Percentiles rank a stretch among this genome's conserved stretches.
These are phyloP conservation scores for Peromyscus melanophrys DNA, from an alignment of 2,797 vertebrate species.

Conservation along the genomic window DNA sequence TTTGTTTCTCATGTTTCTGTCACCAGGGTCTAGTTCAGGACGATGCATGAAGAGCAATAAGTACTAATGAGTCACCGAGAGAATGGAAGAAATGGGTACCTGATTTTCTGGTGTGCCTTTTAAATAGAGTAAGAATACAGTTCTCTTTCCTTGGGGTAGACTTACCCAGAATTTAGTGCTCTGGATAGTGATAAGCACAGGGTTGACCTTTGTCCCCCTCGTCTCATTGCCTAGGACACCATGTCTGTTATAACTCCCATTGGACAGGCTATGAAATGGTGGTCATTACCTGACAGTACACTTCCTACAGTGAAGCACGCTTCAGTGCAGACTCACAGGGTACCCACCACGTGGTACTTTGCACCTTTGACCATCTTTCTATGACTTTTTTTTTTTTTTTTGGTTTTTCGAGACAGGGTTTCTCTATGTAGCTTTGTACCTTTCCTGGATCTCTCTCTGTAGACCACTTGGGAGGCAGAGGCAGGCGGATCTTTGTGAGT, in stretches of 20 bases:
- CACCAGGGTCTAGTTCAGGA: neutral
- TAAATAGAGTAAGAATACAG: neutral
- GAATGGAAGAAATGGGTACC: neutral
- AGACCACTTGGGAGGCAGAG: too few species aligned
- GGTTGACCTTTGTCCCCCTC: neutral
- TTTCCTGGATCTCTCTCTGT: too few species aligned
- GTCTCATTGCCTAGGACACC: neutral
- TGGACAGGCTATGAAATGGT: neutral
- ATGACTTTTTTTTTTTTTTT: neutral
- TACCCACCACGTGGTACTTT: neutral
- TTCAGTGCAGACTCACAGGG: neutral
- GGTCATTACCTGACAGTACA: neutral
- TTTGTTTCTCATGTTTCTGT: neutral
- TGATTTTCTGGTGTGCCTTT: neutral
- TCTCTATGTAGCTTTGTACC: too few species aligned
- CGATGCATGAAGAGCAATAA: neutral
- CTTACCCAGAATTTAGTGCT: neutral
- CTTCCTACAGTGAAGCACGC: neutral
- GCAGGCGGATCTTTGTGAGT: too few species aligned
- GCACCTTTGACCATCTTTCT: neutral
- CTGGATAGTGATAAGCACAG: neutral
- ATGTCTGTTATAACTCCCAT: neutral
- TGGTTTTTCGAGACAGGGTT: too few species aligned
- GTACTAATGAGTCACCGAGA: neutral
- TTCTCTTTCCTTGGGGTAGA: neutral